Evolutionary conservation across 2,888 invertebrate genomes (phyloP).

Genomic region (Trilocha varians): DNA sequence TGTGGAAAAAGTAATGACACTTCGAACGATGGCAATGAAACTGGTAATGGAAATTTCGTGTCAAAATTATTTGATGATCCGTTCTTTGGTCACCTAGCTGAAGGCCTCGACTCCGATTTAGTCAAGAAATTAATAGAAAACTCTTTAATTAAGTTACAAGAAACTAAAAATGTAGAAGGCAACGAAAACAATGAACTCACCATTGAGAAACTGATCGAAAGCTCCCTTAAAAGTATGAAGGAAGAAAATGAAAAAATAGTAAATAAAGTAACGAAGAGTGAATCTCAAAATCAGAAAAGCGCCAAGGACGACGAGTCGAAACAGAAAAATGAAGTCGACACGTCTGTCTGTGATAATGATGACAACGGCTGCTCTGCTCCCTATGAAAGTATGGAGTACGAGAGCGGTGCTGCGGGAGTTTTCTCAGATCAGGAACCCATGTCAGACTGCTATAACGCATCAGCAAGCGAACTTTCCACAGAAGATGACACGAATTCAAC

Average conservation of each 20-base stretch:
- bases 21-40: slow-evolving; percentile 17
- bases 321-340: slow-evolving; percentile 29
- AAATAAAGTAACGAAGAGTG: slow-evolving; percentile 12
- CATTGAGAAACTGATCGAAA: slow-evolving; percentile 69
- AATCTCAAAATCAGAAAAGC: slow-evolving; percentile 32
- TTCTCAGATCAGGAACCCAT: slow-evolving; percentile 71
- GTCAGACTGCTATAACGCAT: slow-evolving; percentile 83
- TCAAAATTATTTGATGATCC: slow-evolving; percentile 77
- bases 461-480: slow-evolving; percentile 76
- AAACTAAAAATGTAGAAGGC: slow-evolving; percentile 58
- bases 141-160: slow-evolving; percentile 75
- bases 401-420: slow-evolving; percentile 70
- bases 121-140: slow-evolving; percentile 79
- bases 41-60: slow-evolving; percentile 63
- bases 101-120: slow-evolving; percentile 74
- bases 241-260: slow-evolving; percentile 29
- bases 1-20: slow-evolving; percentile 74
- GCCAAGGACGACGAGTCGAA: slow-evolving; percentile 27
- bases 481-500: slow-evolving; percentile 78
- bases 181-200: slow-evolving; percentile 57
- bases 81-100: slow-evolving; percentile 75
- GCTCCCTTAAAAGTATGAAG: slow-evolving; percentile 56
- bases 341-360: slow-evolving; percentile 46
- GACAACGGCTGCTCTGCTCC: slow-evolving; percentile 79
- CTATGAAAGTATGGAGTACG: slow-evolving; percentile 83